phyloP scores from a whole-genome alignment of 2,113 vertebrate species.

The Eidolon helvum region DNA sequence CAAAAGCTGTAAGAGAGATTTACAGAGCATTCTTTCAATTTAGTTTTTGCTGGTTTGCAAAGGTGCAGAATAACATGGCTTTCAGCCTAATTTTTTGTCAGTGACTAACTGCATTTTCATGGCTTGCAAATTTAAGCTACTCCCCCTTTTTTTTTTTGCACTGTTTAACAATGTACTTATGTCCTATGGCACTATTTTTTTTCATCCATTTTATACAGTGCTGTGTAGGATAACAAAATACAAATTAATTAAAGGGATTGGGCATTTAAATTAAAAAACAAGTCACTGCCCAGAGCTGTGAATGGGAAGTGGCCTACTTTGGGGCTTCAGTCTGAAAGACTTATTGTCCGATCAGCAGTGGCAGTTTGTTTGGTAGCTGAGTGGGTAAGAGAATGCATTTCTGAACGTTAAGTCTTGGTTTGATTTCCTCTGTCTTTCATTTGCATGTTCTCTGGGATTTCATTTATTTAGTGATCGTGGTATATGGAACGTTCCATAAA shows the following conservation, averaged over 20 bases:
- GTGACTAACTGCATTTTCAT: background rate
- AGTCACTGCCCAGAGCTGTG: background rate
- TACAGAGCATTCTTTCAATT: background rate
- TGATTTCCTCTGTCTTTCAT: background rate
- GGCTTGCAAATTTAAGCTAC: conserved; percentile 11
- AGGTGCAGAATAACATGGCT: background rate
- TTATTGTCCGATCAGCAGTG: background rate
- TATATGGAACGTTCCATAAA: background rate
- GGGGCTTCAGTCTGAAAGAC: conserved; percentile 39
- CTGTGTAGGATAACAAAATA: background rate
- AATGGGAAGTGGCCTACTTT: conserved; percentile 43
- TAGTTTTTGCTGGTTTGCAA: background rate
- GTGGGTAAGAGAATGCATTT: background rate
- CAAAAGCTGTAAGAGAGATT: background rate
- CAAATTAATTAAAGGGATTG: conserved; percentile 25
- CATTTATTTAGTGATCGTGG: background rate
- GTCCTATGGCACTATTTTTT: background rate
- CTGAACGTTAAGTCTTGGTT: background rate
- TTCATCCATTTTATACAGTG: background rate
- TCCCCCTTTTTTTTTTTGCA: background rate
- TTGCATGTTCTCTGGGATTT: background rate
- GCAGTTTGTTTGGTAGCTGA: conserved; percentile 14
- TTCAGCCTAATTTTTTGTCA: conserved; percentile 12
- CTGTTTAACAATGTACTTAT: background rate
- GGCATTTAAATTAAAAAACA: background rate